phyloP scores from a whole-genome alignment of 2,888 invertebrate species.

The Orthosia incerta region DNA sequence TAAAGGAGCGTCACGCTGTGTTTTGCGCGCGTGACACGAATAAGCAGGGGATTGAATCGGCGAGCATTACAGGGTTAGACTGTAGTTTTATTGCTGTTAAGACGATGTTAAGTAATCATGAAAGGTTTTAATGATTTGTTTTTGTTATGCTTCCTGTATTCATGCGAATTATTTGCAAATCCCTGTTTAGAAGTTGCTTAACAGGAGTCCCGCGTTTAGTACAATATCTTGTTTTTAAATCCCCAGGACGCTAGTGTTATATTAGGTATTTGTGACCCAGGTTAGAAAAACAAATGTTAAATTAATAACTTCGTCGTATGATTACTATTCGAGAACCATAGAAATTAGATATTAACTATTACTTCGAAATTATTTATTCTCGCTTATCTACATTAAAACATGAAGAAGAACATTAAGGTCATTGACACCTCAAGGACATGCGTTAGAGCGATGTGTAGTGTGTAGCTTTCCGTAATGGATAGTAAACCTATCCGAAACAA shows the following conservation, averaged over 20 bases:
- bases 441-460: constrained; percentile 7
- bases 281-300: too few species aligned
- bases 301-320: too few species aligned
- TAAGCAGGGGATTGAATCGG: constrained; percentile 41
- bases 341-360: too few species aligned
- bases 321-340: too few species aligned
- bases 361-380: background rate
- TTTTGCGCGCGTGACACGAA: constrained; percentile 60
- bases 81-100: constrained; percentile 31
- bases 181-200: background rate
- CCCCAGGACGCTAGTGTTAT: too few species aligned
- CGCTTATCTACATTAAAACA: background rate
- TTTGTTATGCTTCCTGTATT: background rate
- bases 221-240: background rate
- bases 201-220: background rate
- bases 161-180: too few species aligned
- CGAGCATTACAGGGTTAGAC: constrained; percentile 38
- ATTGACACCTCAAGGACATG: background rate
- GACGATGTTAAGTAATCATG: constrained; percentile 32
- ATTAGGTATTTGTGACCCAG: too few species aligned
- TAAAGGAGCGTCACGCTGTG: constrained; percentile 50
- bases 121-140: constrained; percentile 6
- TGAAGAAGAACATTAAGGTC: background rate
- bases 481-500: constrained; percentile 7
- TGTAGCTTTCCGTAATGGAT: constrained; percentile 17